A percentile compares a stretch with the other conserved stretches of the same genome.
Evolutionary conservation across 2,888 invertebrate genomes (phyloP).

Genomic region (Lydus trimaculatus): DNA sequence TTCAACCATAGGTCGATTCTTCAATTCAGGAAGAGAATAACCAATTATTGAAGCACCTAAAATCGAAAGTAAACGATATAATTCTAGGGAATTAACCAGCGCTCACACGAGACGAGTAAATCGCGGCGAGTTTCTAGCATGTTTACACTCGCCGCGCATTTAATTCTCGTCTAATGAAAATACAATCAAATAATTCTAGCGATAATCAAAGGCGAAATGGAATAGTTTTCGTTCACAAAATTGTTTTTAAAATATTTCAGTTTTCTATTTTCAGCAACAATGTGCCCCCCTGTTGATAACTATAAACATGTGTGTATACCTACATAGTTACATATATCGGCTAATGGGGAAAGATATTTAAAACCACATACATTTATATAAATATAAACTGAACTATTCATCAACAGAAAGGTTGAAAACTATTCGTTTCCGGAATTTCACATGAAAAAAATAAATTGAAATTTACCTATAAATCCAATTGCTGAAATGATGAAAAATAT

Average conservation of each 20-base stretch:
- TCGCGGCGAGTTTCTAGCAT: too few relatives aligned
- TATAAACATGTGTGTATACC: neutral
- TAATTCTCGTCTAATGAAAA: too few relatives aligned
- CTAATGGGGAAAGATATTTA: neutral
- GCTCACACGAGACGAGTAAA: too few relatives aligned
- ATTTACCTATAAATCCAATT: constrained; percentile 5
- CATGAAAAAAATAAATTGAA: neutral
- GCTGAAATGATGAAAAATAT: constrained; percentile 16
- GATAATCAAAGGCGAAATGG: too few relatives aligned
- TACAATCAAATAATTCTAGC: too few relatives aligned
- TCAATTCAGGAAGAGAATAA: neutral
- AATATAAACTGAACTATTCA: neutral
- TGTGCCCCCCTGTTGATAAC: neutral
- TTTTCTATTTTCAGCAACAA: neutral
- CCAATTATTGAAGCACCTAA: neutral
- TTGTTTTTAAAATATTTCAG: too few relatives aligned
- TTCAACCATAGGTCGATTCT: neutral
- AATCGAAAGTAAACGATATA: neutral
- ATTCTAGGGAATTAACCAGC: too few relatives aligned
- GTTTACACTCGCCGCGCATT: too few relatives aligned
- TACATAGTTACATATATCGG: neutral
- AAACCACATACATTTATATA: neutral
- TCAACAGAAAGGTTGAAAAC: neutral
- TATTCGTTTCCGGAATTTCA: neutral
- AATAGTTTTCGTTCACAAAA: too few relatives aligned